Percentiles rank a stretch among this genome's conserved stretches.
phyloP scores from a whole-genome alignment of 2,113 vertebrate species.

The Dromas ardeola region DNA sequence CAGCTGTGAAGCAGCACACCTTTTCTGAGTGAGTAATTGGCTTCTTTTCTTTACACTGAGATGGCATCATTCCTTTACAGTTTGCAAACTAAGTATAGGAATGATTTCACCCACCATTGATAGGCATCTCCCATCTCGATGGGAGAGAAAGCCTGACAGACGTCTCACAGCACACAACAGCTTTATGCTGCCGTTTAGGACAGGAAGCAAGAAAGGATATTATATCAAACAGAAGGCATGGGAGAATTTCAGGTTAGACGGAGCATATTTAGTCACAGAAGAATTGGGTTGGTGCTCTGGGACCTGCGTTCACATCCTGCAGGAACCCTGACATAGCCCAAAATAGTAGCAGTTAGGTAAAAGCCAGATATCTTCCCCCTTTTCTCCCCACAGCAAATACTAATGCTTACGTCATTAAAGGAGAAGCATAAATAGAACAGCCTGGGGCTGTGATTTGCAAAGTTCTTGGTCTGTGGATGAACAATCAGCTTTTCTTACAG shows the following conservation, averaged over 20 bases:
- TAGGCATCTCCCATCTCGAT: not conserved
- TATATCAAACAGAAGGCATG: conserved; percentile 56
- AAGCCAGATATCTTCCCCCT: conserved; percentile 39
- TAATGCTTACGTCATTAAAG: conserved; percentile 17
- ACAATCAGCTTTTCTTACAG: not conserved
- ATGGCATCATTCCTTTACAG: not conserved
- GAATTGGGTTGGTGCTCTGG: conserved; percentile 41
- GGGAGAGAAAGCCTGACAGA: conserved; percentile 5
- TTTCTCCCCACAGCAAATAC: not conserved
- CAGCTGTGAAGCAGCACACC: not conserved
- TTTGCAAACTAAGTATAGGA: conserved; percentile 8
- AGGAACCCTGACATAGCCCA: conserved; percentile 2
- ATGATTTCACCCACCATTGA: conserved; percentile 6
- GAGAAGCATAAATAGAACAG: conserved; percentile 29
- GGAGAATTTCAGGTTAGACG: conserved; percentile 47
- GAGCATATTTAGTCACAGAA: not conserved
- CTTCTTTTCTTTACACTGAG: not conserved
- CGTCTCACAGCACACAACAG: not conserved
- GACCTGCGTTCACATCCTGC: conserved; percentile 38
- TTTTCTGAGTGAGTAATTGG: not conserved
- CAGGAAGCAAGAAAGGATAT: conserved; percentile 58
- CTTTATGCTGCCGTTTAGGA: not conserved
- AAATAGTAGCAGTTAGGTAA: conserved; percentile 49
- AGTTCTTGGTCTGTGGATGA: not conserved
- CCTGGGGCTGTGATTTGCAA: conserved; percentile 14